Evolutionary conservation across 2,888 invertebrate genomes (phyloP).

Genomic region (Folsomia manolachei): DNA sequence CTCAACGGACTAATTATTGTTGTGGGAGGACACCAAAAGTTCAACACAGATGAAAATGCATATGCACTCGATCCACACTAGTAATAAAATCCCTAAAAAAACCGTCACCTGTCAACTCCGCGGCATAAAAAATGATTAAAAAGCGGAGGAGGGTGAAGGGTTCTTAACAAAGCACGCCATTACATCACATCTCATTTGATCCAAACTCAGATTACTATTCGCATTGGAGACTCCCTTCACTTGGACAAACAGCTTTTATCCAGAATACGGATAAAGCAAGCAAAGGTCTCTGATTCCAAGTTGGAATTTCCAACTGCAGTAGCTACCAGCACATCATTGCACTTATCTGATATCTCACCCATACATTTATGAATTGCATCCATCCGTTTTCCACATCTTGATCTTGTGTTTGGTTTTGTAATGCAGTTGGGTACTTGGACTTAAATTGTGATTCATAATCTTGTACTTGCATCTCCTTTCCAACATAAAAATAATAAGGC

Average conservation of each 20-base stretch:
- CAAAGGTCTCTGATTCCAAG: neutral
- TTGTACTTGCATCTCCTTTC: neutral
- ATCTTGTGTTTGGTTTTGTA: no score
- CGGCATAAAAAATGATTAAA: conserved; percentile 19
- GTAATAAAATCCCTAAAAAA: conserved; percentile 9
- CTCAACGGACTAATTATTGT: conserved; percentile 20
- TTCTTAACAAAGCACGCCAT: conserved; percentile 14
- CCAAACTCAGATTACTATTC: conserved; percentile 17
- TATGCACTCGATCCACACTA: neutral
- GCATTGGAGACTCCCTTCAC: no score
- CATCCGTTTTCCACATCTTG: neutral
- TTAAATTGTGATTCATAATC: neutral
- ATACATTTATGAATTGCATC: no score
- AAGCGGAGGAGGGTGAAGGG: conserved; percentile 21
- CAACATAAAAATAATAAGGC: no score
- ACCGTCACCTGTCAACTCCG: conserved; percentile 19
- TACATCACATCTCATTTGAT: conserved; percentile 20
- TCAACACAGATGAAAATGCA: neutral
- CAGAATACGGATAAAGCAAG: neutral
- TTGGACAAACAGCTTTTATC: neutral
- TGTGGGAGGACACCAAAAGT: neutral
- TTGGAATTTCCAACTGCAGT: no score
- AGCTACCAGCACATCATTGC: no score
- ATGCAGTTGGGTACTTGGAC: neutral
- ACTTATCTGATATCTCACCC: no score